Evolutionary conservation across 2,113 vertebrate species (phyloP).

Genomic region (Barbus barbus): DNA sequence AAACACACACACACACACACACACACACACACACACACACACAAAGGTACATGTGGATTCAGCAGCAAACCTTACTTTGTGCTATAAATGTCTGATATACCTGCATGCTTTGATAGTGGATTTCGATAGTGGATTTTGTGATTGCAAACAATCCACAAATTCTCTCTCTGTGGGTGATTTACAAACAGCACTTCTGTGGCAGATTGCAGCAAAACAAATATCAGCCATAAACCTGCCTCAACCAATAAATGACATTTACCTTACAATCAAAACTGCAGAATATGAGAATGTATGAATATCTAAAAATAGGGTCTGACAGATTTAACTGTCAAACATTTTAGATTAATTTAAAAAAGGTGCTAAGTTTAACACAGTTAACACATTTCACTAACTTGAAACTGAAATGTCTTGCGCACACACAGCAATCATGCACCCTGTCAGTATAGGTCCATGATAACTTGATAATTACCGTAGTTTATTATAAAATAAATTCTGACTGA

Average conservation of each 20-base stretch:
- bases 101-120: too few relatives aligned
- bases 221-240: background rate
- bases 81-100: background rate
- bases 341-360: background rate
- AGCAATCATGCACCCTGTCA: background rate
- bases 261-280: background rate
- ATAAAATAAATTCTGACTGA: too few relatives aligned
- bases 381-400: background rate
- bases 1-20: background rate
- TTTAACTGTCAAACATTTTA: background rate
- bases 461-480: background rate
- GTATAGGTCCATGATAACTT: background rate
- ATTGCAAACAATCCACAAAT: conserved; percentile 2
- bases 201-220: conserved; percentile 1
- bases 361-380: background rate
- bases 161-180: background rate
- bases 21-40: too few relatives aligned
- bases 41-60: background rate
- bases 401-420: background rate
- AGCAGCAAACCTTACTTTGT: background rate
- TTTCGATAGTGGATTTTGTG: background rate
- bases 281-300: background rate
- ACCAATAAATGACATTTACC: background rate
- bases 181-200: background rate
- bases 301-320: background rate